These are phyloP conservation scores for Uropetala carovei DNA, from an alignment of 2,888 invertebrate genomes.

Conservation along the genomic window DNA sequence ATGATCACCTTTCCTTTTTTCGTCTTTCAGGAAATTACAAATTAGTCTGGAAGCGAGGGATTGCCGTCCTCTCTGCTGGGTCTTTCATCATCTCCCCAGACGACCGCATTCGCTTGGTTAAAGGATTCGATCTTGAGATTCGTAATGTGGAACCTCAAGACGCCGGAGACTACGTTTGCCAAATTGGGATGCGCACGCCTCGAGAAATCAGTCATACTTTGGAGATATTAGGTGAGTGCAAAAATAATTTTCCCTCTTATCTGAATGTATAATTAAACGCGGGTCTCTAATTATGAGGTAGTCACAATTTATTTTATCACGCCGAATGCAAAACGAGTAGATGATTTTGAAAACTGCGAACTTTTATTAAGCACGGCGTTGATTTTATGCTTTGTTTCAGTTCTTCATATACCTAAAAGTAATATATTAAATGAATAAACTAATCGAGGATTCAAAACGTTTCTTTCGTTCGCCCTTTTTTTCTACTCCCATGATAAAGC, in stretches of 20 bases:
- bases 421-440: too few species aligned
- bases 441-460: too few species aligned
- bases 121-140: slow-evolving; percentile 84
- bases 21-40: slow-evolving; percentile 80
- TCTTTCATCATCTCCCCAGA: slow-evolving; percentile 84
- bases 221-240: slow-evolving; percentile 78
- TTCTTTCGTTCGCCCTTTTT: too few species aligned
- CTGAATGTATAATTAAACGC: too few species aligned
- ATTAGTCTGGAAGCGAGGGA: slow-evolving; percentile 83
- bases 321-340: too few species aligned
- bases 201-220: slow-evolving; percentile 86
- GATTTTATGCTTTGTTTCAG: too few species aligned
- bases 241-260: neutral
- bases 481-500: too few species aligned
- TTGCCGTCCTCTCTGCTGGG: slow-evolving; percentile 83
- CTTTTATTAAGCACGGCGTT: too few species aligned
- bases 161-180: slow-evolving; percentile 84
- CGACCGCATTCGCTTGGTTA: slow-evolving; percentile 81
- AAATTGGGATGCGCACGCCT: slow-evolving; percentile 83
- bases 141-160: slow-evolving; percentile 84
- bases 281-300: too few species aligned
- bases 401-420: too few species aligned
- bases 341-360: too few species aligned
- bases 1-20: slow-evolving; percentile 58
- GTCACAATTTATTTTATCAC: too few species aligned